Base-by-base conservation (phyloP, 2,797 vertebrate genomes). In the Luscinia luscinia region DNA sequence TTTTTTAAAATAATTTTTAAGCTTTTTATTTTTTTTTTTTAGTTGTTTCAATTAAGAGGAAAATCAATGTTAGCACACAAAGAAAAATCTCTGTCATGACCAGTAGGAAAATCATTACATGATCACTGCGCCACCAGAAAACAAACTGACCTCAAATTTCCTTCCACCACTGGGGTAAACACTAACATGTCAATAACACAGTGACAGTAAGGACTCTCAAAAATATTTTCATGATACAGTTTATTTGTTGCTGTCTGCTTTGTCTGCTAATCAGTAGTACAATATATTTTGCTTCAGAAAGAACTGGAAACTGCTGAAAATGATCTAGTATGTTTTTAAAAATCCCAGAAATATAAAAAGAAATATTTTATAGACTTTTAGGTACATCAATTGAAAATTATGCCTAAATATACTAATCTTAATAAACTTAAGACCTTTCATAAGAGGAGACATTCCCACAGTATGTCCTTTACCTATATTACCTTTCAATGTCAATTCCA, bases 1-100 rank as follows among this genome's bases (percentile, higher is more conserved):
- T 7, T 7, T 59, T 54, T 59, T 49, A 3, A 0, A 21, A 45
- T 22, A 26, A 2, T 4, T 46, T n/a, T 74, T 43, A 0, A 2
- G 9, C 5, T 17, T 45, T 51, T 38, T 23, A 23, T 46, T 46
- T 0, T 7, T 46, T 22, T 21, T 45, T 5, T 7, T 30, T 2
- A 34, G 34, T 62, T 67, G 8, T 54, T 88, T 48, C 15, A 40
- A 48, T 62, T 34, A 48, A 70, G 30, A n/a, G 8, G 19, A 22
- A 15, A 38, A 52, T 38, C 32, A 24, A 32, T 63, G 63, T 2
- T 72, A 54, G 8, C 7, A 32, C 6, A 23, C 19, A 51, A 72
- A 62, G 15, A 34, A 72, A 61, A 91, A 52, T 48, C 27, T 38
- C 9, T 57, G 20, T 24, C 38, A 34, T 28, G 4, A 4, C 15